A percentile compares a stretch with the other conserved stretches of the same genome.
These are phyloP conservation scores for Aplysina aerophoba DNA, from an alignment of 37 sponge, comb jelly and placozoan genomes.

Conservation along the genomic window DNA sequence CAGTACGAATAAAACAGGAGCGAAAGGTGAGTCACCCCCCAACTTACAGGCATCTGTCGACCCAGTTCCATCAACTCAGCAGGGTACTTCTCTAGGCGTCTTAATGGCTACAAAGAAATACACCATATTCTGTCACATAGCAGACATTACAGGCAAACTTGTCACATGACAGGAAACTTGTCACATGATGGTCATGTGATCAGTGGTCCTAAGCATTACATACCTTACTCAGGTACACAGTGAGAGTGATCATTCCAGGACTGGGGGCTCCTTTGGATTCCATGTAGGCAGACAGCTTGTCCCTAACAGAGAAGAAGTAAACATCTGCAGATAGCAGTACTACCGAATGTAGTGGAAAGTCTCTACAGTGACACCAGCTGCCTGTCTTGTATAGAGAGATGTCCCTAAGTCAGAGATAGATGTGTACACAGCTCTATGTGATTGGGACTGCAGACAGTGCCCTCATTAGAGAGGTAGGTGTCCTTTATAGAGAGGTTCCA, in stretches of 20 bases:
- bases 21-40: too few relatives aligned
- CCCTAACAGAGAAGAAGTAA: slow-evolving; percentile 45
- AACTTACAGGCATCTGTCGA: slow-evolving; percentile 74
- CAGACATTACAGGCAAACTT: not conserved
- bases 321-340: too few relatives aligned
- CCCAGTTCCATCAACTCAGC: slow-evolving; percentile 79
- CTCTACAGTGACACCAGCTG: too few relatives aligned
- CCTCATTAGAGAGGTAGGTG: too few relatives aligned
- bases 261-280: slow-evolving; percentile 82
- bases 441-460: too few relatives aligned
- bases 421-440: too few relatives aligned
- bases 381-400: too few relatives aligned
- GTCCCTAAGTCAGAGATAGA: too few relatives aligned
- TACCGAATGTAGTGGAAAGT: too few relatives aligned
- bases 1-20: too few relatives aligned
- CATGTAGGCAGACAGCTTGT: slow-evolving; percentile 86
- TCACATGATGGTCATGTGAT: not conserved
- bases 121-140: not conserved
- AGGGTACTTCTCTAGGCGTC: slow-evolving; percentile 90
- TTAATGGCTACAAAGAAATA: slow-evolving; percentile 53
- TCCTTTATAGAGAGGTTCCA: too few relatives aligned
- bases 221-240: slow-evolving; percentile 86
- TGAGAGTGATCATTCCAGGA: slow-evolving; percentile 86
- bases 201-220: slow-evolving; percentile 9
- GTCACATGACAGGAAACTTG: not conserved